A percentile compares a stretch with the other conserved stretches of the same genome.
phyloP scores from a whole-genome alignment of 2,888 invertebrate species.

The Synergus laeviventris region DNA sequence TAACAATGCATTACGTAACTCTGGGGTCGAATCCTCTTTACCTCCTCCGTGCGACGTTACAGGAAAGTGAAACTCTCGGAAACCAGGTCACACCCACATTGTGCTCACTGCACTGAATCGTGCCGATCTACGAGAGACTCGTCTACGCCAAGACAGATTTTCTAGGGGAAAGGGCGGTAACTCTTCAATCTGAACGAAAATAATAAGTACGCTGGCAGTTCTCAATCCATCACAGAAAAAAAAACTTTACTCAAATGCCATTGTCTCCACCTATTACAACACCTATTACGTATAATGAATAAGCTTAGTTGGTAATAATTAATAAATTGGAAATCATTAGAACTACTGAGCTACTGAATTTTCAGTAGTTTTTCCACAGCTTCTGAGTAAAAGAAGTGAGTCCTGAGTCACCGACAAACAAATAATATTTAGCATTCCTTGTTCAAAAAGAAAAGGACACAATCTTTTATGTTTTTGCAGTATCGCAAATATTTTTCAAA shows the following conservation, averaged over 20 bases:
- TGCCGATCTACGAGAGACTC: conserved; percentile 55
- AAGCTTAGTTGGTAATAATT: too few species aligned
- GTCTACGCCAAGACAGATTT: conserved; percentile 33
- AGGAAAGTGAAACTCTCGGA: conserved; percentile 76
- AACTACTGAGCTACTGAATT: not conserved
- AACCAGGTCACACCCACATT: conserved; percentile 76
- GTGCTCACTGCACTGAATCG: conserved; percentile 64
- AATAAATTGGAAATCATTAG: too few species aligned
- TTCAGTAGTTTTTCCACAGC: not conserved
- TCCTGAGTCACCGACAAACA: not conserved
- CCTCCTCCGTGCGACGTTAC: conserved; percentile 71
- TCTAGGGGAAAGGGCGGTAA: conserved; percentile 22
- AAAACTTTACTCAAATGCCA: not conserved
- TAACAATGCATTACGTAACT: conserved; percentile 71
- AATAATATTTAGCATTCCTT: not conserved
- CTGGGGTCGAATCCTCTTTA: conserved; percentile 73
- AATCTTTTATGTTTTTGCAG: conserved; percentile 7
- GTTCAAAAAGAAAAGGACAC: not conserved
- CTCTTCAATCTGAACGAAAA: conserved; percentile 20
- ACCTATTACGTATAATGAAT: too few species aligned
- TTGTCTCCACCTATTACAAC: not conserved
- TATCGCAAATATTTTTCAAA: conserved; percentile 8
- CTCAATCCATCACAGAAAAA: not conserved
- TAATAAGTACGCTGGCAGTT: conserved; percentile 14
- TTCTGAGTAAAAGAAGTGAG: not conserved